Conservation (phyloP, 2,113 vertebrate genomes). For the Leucopsar rothschildi region DNA sequence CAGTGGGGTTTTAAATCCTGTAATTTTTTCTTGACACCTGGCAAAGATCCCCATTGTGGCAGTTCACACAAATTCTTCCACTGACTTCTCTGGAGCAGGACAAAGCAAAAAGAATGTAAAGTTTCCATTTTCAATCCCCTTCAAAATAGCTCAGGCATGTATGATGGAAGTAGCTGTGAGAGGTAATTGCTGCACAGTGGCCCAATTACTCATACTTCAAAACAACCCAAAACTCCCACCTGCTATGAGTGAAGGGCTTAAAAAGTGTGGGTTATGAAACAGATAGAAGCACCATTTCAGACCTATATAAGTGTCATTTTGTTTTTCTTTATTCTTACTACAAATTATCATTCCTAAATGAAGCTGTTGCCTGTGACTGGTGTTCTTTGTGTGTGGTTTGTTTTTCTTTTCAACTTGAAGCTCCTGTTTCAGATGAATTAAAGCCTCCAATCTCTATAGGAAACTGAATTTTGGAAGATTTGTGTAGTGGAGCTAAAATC, state of each 20-base stretch:
- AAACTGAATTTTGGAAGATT: background rate
- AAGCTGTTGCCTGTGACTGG: background rate
- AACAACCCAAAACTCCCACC: background rate
- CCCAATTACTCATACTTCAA: constrained; percentile 25
- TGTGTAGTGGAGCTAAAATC: background rate
- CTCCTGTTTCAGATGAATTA: background rate
- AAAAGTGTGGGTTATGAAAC: background rate
- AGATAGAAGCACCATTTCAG: background rate
- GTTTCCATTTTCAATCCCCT: background rate
- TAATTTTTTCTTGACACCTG: background rate
- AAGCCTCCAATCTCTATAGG: background rate
- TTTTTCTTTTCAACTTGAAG: background rate
- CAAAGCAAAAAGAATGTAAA: background rate
- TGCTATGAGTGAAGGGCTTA: background rate
- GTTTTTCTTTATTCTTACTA: background rate
- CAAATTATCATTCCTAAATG: background rate
- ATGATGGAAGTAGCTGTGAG: background rate
- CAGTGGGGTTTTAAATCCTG: background rate
- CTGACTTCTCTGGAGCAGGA: background rate
- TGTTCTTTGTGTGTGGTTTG: background rate
- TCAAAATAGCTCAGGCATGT: background rate
- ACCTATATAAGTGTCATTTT: background rate
- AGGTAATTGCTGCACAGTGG: constrained; percentile 8
- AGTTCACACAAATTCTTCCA: background rate
- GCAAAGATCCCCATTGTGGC: background rate